Evolutionary conservation across 2,888 invertebrate genomes (phyloP), one percentile per base, ranked within the genome.

Genomic region (Andrena trimmerana): DNA sequence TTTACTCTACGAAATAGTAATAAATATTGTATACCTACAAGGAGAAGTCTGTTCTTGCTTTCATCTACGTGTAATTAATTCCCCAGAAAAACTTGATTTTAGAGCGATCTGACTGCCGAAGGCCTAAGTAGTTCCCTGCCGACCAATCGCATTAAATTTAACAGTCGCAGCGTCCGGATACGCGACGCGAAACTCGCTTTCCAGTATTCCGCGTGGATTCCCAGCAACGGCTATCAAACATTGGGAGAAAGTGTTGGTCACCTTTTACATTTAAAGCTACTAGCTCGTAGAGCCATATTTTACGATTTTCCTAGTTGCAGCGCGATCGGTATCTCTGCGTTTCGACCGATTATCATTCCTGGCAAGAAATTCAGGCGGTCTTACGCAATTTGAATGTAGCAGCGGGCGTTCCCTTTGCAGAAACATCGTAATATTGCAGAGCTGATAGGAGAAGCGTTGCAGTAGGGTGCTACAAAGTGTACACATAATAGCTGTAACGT

Each of bases 231-330:
- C 60, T 50, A 57, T n/a, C 20, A 57, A 69, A 62, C 70, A 75
- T 70, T 72, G 57, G 29, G 80, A 80, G 88, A 87, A 87, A 86
- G 81, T 75, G 48, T 13, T 59, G 76, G 29, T 73, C 60, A 50
- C 66, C 69, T 75, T 72, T 54, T 78, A 67, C 73, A 74, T 77
- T 83, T 83, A 63, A 71, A 13, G 7, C 63, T 50, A 60, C 31
- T 42, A 63, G 63, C 65, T 74, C 80, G 33, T 63, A 63, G 50
- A 78, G 75, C 59, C 62, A 52, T 31, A 66, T 69, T 81, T 71
- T 68, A 74, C 70, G 36, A 54, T 65, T 73, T 86, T 66, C 72
- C 69, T 70, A 52, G 13, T 42, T n/a, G 57, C 66, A n/a, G 16
- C 69, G 66, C 31, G 16, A 50, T 20, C 54, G 4, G n/a, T 71